Evolutionary conservation across 1,140 invertebrate species (phyloP).

Genomic region (Trissolcus basalis): DNA sequence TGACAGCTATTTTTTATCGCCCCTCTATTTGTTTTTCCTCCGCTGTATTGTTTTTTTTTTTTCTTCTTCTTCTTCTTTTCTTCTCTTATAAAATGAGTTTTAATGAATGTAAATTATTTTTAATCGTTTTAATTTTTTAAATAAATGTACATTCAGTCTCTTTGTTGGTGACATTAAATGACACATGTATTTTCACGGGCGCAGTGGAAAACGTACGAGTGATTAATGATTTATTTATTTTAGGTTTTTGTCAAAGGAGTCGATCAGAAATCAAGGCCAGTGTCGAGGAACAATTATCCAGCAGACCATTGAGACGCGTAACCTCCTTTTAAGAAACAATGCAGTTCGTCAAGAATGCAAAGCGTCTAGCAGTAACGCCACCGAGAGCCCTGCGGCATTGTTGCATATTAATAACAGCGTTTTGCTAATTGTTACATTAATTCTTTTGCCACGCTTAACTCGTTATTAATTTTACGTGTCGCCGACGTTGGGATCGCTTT

Average conservation of each 20-base stretch:
- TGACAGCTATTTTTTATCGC: too few species aligned
- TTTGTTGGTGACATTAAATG: too few species aligned
- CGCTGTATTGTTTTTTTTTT: too few species aligned
- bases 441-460: conserved; percentile 15
- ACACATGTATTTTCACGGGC: too few species aligned
- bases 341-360: conserved; percentile 31
- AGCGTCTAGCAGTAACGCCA: conserved; percentile 7
- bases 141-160: too few species aligned
- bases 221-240: conserved; percentile 10
- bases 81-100: too few species aligned
- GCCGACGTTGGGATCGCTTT: conserved; percentile 12
- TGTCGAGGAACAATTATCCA: conserved; percentile 43
- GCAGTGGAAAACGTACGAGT: too few species aligned
- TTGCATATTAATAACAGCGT: conserved; percentile 40
- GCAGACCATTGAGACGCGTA: conserved; percentile 46
- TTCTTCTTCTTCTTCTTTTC: too few species aligned
- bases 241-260: conserved; percentile 21
- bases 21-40: too few species aligned
- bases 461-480: conserved; percentile 30
- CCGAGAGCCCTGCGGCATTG: conserved; percentile 30
- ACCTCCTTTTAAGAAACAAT: conserved; percentile 48
- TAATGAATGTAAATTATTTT: too few species aligned
- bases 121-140: too few species aligned
- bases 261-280: conserved; percentile 46
- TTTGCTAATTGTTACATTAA: conserved; percentile 42